Base-by-base conservation (phyloP, 2,888 invertebrate genomes). In the Homarus gammarus region DNA sequence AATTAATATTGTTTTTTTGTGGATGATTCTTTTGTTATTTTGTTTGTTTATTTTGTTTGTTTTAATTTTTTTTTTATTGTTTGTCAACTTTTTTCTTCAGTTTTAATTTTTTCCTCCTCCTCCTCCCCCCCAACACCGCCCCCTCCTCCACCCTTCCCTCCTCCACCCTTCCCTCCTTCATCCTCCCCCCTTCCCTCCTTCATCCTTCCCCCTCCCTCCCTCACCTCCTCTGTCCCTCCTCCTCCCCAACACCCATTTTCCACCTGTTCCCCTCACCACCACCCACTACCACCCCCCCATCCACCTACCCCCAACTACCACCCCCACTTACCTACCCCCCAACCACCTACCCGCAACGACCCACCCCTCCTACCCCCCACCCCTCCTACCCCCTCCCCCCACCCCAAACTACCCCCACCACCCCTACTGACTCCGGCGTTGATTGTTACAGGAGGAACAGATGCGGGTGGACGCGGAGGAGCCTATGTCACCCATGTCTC, bases 401-500 rank as follows among this genome's bases (percentile, higher is more conserved):
- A 15, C 33, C 78, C 40, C 61, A 22, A 18, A 18, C 44, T n/a
- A 6, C 1, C 78, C 10, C 68, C 12, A n/a, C 18, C 15, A 3
- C 36, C 0, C 12, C 27, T 56, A 18, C 31, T 33, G 38, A 31
- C 40, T 12, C 44, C 10, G 27, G 22, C 75, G 33, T 84, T 68
- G 15, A n/a, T 27, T 49, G 40, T 70, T 70, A 6, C 89, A 91
- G 91, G 91, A 91, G 87, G 91, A 91, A 36, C 83, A 87, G 68
- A 91, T 91, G 91, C 61, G 89, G 38, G 90, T 90, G 77, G 90
- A 90, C 40, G 84, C 89, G 22, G 91, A 91, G 79, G 91, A 91
- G 49, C 91, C 91, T 44, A 91, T 91, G 91, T 91, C 91, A 22
- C 91, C 91, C 12, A 91, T 91, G 91, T 91, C 91, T 12, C 91